These are phyloP conservation scores for Ciona savignyi DNA, from an alignment of 23 tunicate genomes.

Conservation along the genomic window DNA sequence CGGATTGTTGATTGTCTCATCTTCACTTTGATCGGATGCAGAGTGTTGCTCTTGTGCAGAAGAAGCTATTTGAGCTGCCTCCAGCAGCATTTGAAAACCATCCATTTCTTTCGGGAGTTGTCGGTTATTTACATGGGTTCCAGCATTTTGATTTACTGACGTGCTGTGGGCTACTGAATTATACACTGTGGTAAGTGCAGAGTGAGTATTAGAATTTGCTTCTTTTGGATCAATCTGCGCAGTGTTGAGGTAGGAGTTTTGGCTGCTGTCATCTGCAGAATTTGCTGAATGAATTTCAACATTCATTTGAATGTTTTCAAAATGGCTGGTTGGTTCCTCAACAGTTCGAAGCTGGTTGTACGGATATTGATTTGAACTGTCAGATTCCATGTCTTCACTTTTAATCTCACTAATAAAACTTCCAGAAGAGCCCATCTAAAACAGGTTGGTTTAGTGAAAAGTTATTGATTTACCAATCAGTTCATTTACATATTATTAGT, in stretches of 20 bases:
- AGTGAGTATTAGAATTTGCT: too few species aligned
- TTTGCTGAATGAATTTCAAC: neutral
- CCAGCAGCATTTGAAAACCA: slow-evolving; percentile 46
- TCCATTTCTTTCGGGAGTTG: slow-evolving; percentile 4
- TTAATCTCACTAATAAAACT: too few species aligned
- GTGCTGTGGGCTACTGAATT: neutral
- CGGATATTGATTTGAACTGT: too few species aligned
- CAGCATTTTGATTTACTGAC: too few species aligned
- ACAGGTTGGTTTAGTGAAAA: too few species aligned
- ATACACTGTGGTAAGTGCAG: neutral
- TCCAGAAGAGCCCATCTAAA: too few species aligned
- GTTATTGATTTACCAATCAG: too few species aligned
- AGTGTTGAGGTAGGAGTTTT: neutral
- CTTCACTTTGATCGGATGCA: neutral
- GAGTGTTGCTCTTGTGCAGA: neutral
- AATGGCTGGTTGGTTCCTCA: neutral
- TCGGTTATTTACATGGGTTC: too few species aligned
- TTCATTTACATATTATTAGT: too few species aligned
- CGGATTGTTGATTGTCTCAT: neutral
- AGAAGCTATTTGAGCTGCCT: slow-evolving; percentile 44
- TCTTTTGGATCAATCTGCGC: neutral
- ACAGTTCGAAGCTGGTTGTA: neutral
- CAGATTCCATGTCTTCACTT: too few species aligned
- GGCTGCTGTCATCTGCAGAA: neutral
- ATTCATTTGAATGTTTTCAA: neutral